Conservation (phyloP, 1,140 invertebrate species). For the Leptinotarsa undecemlineata region DNA sequence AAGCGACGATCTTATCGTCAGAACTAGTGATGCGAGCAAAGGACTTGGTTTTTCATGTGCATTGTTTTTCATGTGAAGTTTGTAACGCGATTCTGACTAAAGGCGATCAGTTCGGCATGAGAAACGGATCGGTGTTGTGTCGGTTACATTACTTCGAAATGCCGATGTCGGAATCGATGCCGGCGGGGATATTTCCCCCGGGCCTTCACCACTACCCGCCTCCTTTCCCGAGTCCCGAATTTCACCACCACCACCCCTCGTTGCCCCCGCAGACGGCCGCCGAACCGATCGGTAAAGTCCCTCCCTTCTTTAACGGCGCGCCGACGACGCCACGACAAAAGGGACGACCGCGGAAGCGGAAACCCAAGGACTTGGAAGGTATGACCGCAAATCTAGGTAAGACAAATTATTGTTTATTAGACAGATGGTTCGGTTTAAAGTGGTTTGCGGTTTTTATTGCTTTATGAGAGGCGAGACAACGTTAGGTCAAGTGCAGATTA, state of each 20-base stretch:
- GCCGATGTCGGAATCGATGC: constrained; percentile 60
- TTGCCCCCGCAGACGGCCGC: constrained; percentile 53
- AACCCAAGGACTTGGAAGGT: constrained; percentile 82
- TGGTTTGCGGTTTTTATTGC: constrained; percentile 14
- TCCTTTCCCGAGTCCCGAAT: constrained; percentile 61
- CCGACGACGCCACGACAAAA: constrained; percentile 78
- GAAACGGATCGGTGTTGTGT: constrained; percentile 71
- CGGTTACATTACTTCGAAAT: constrained; percentile 81
- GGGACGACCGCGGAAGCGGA: constrained; percentile 88
- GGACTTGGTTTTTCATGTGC: constrained; percentile 91
- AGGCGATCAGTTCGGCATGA: constrained; percentile 93
- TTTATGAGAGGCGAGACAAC: too few relatives aligned
- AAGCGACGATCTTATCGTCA: constrained; percentile 86
- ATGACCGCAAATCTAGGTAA: constrained; percentile 84
- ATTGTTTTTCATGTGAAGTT: constrained; percentile 92
- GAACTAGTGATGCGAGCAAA: constrained; percentile 94
- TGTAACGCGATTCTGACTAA: constrained; percentile 83
- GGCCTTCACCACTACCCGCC: constrained; percentile 59
- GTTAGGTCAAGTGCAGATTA: too few relatives aligned
- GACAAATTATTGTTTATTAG: constrained; percentile 48
- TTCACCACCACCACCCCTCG: constrained; percentile 58
- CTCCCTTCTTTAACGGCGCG: constrained; percentile 74
- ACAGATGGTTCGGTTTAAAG: constrained; percentile 4
- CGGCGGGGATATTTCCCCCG: constrained; percentile 66
- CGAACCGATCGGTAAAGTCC: constrained; percentile 56